Evolutionary conservation across 2,113 vertebrate species (phyloP).

Genomic region (Myocastor coypus): DNA sequence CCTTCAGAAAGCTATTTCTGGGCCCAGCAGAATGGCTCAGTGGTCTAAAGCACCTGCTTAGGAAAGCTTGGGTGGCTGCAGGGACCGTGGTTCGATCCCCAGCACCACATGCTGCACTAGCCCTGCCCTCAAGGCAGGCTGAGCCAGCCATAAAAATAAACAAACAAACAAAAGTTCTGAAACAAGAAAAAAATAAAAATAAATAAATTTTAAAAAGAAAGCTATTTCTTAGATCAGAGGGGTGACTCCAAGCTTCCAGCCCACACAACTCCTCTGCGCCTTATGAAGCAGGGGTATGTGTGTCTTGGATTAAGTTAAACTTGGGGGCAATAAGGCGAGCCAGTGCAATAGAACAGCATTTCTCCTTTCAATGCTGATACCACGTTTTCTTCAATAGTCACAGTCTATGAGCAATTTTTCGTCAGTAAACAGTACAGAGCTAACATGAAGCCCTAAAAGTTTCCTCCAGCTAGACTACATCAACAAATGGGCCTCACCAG

Average conservation of each 20-base stretch:
- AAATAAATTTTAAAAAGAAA: too few species aligned
- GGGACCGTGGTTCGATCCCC: too few species aligned
- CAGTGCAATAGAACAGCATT: neutral
- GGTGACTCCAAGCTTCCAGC: neutral
- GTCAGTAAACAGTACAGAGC: neutral
- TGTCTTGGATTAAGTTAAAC: neutral
- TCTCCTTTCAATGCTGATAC: neutral
- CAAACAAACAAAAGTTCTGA: too few species aligned
- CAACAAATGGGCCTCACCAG: neutral
- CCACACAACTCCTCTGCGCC: neutral
- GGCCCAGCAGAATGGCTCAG: too few species aligned
- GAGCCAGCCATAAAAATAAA: too few species aligned
- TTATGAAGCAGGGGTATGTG: neutral
- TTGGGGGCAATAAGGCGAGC: neutral
- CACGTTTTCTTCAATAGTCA: neutral
- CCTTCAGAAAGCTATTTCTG: neutral
- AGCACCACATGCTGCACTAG: too few species aligned
- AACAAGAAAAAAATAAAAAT: too few species aligned
- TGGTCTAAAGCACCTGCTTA: too few species aligned
- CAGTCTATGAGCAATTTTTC: neutral
- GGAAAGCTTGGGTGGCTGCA: too few species aligned
- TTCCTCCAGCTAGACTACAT: neutral
- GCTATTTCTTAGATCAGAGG: neutral
- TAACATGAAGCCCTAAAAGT: neutral
- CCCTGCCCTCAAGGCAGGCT: too few species aligned